A percentile compares a stretch with the other conserved stretches of the same genome.
These are phyloP conservation scores for Troides oblongomaculatus DNA, from an alignment of 2,888 invertebrate species.

Conservation along the genomic window DNA sequence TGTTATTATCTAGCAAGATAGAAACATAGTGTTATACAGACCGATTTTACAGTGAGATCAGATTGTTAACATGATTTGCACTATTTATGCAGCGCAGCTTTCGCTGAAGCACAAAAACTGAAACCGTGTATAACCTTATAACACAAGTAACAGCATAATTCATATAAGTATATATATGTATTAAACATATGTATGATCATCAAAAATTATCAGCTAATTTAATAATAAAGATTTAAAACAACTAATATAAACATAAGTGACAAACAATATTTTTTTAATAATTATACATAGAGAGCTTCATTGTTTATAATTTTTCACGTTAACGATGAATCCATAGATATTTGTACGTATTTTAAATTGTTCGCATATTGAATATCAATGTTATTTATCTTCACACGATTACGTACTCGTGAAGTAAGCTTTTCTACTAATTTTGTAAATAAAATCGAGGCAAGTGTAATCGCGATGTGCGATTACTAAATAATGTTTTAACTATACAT, in stretches of 20 bases:
- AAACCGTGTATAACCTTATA: slow-evolving; percentile 2
- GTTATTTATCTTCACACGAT: too few species aligned
- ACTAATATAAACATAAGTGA: too few species aligned
- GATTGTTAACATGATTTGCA: slow-evolving; percentile 24
- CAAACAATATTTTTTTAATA: too few species aligned
- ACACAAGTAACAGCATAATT: neutral
- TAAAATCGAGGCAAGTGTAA: slow-evolving; percentile 49
- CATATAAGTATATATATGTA: neutral
- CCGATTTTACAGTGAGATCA: slow-evolving; percentile 40
- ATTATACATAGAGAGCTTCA: too few species aligned
- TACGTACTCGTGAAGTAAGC: too few species aligned
- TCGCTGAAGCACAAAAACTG: slow-evolving; percentile 4
- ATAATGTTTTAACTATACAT: slow-evolving; percentile 57
- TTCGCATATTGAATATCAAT: too few species aligned
- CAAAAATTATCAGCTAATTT: neutral
- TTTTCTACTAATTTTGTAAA: slow-evolving; percentile 14
- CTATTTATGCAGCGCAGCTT: slow-evolving; percentile 15
- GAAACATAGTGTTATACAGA: slow-evolving; percentile 73
- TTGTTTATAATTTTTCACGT: too few species aligned
- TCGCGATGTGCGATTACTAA: slow-evolving; percentile 48
- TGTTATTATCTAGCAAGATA: slow-evolving; percentile 33
- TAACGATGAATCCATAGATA: too few species aligned
- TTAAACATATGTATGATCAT: neutral
- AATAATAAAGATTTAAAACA: too few species aligned
- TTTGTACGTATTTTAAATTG: too few species aligned